phyloP scores from a whole-genome alignment of 1,140 invertebrate species.

The Hycleus cichorii region DNA sequence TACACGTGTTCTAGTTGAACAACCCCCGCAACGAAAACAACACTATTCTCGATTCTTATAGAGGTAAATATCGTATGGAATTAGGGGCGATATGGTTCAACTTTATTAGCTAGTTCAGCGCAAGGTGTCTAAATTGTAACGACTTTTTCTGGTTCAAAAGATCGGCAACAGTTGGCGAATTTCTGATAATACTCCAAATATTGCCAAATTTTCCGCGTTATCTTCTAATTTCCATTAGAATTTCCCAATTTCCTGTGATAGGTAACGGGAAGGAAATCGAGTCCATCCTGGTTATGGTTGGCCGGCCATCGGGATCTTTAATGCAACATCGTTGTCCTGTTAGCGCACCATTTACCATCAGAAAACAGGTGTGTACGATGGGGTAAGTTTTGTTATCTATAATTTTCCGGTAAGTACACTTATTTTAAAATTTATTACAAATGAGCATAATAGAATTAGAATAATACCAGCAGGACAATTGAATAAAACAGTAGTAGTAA shows the following conservation, averaged over 20 bases:
- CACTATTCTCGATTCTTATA: no score
- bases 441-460: no score
- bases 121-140: conserved; percentile 2
- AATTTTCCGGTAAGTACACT: no score
- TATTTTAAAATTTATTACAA: no score
- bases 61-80: conserved; percentile 3
- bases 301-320: not conserved
- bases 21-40: not conserved
- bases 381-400: no score
- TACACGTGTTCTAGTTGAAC: conserved; percentile 1
- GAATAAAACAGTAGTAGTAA: no score
- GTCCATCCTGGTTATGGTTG: not conserved
- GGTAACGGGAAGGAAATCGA: not conserved
- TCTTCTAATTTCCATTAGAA: no score
- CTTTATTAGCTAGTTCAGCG: not conserved
- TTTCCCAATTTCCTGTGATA: not conserved
- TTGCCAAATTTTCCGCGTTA: no score
- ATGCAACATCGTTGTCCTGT: not conserved
- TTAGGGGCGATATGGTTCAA: not conserved
- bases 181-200: not conserved
- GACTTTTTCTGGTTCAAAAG: conserved; percentile 3
- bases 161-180: not conserved
- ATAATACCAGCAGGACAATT: no score
- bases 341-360: not conserved
- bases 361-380: not conserved